These are phyloP conservation scores for Cnemophilus loriae DNA, from an alignment of 2,113 vertebrate species.

Conservation along the genomic window DNA sequence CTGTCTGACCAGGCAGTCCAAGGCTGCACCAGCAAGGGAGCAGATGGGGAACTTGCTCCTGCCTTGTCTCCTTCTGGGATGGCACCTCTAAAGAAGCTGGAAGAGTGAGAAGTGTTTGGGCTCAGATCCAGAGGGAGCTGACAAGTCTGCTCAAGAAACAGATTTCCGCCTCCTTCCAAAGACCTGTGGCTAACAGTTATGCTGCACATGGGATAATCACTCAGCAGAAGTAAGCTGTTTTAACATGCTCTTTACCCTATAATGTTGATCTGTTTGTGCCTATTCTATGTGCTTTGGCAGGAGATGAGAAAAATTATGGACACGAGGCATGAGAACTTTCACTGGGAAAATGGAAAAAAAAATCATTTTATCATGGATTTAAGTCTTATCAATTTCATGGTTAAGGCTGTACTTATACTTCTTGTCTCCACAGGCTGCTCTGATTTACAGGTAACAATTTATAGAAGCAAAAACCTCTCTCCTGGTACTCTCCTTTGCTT, in stretches of 20 bases:
- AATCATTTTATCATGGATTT: background rate
- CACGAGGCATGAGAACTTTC: rapidly evolving
- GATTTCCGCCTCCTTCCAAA: background rate
- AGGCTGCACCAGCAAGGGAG: background rate
- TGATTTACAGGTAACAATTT: background rate
- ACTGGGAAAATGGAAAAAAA: background rate
- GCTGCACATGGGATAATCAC: background rate
- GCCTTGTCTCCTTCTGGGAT: rapidly evolving
- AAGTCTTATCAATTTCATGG: background rate
- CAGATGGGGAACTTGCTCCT: background rate
- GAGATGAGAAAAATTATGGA: background rate
- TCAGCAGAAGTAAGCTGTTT: background rate
- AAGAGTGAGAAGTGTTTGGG: background rate
- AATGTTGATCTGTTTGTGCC: background rate
- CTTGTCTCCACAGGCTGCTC: background rate
- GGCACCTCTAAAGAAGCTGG: background rate
- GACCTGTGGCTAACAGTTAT: background rate
- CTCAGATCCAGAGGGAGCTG: background rate
- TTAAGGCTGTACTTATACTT: background rate
- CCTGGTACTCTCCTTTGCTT: background rate
- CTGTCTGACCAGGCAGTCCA: background rate
- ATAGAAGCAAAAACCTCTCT: background rate
- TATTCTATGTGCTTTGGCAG: background rate
- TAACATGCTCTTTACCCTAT: background rate
- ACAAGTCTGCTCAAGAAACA: background rate